Conservation (phyloP, 1,140 invertebrate species). For the Drosophila pandora region DNA sequence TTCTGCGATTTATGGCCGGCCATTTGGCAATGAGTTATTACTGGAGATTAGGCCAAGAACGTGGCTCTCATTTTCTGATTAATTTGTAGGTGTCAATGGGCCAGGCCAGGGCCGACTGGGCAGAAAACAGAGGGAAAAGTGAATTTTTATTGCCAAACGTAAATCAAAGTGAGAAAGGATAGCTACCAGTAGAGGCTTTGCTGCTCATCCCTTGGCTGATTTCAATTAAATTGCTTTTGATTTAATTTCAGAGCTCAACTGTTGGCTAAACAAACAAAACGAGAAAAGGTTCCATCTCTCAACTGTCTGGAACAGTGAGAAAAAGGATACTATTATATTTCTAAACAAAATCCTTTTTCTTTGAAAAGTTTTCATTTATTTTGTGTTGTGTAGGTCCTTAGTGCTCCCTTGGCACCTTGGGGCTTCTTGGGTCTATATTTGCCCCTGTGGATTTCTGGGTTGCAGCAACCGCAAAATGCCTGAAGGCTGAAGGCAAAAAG, state of each 20-base stretch:
- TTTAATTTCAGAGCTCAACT: conserved; percentile 44
- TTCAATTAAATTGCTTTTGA: conserved; percentile 70
- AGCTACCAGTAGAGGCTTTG: conserved; percentile 3
- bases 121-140: conserved; percentile 42
- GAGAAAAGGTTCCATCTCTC: conserved; percentile 5
- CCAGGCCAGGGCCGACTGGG: neutral
- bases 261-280: conserved; percentile 64
- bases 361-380: neutral
- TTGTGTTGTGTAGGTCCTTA: neutral
- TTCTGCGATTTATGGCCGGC: conserved; percentile 55
- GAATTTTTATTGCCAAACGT: conserved; percentile 72
- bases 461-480: conserved; percentile 48
- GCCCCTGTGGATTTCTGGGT: conserved; percentile 27
- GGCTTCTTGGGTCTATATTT: neutral
- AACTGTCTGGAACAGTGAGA: conserved; percentile 9
- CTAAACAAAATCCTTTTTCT: neutral
- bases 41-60: conserved; percentile 55
- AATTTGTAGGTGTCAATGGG: conserved; percentile 73
- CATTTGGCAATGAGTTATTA: conserved; percentile 72
- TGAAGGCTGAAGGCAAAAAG: conserved; percentile 27
- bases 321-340: neutral
- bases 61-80: conserved; percentile 56
- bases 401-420: neutral
- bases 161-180: conserved; percentile 61
- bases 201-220: conserved; percentile 50